Evolutionary conservation across 1,140 invertebrate genomes (phyloP).

Genomic region (Araneus ventricosus): DNA sequence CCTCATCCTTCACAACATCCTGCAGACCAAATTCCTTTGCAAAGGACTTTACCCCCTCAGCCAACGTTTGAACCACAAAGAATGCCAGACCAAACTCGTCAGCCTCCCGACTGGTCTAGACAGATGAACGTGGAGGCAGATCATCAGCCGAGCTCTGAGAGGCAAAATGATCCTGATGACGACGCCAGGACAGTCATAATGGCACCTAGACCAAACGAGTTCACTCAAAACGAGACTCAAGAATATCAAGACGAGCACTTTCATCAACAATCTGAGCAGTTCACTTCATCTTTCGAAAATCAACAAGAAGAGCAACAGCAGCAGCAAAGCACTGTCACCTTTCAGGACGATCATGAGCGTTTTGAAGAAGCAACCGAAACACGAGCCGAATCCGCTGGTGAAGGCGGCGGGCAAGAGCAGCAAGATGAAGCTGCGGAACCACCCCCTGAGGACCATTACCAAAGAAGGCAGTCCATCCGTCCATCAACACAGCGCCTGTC

Average conservation of each 20-base stretch:
- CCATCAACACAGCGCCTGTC: background rate
- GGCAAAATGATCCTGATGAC: slow-evolving; percentile 42
- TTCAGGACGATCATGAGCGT: slow-evolving; percentile 9
- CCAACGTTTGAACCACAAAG: slow-evolving; percentile 4
- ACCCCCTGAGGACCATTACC: slow-evolving; percentile 45
- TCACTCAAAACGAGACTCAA: background rate
- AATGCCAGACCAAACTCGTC: background rate
- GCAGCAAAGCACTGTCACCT: slow-evolving; percentile 11
- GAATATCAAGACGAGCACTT: background rate
- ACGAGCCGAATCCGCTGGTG: background rate
- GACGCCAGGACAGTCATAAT: slow-evolving; percentile 59
- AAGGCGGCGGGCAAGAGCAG: background rate
- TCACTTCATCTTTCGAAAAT: background rate
- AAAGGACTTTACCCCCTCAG: slow-evolving; percentile 19
- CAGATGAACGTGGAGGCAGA: background rate
- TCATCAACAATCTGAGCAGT: slow-evolving; percentile 32
- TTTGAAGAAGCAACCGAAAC: background rate
- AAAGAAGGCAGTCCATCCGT: slow-evolving; percentile 54
- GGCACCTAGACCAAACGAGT: background rate
- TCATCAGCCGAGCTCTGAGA: background rate
- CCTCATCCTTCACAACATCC: slow-evolving; percentile 10
- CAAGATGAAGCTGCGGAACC: background rate
- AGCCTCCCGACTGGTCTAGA: background rate
- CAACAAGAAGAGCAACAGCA: slow-evolving; percentile 28
- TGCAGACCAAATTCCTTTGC: background rate